Conservation (phyloP, 1,140 invertebrate genomes). For the Brachionus koreanus region DNA sequence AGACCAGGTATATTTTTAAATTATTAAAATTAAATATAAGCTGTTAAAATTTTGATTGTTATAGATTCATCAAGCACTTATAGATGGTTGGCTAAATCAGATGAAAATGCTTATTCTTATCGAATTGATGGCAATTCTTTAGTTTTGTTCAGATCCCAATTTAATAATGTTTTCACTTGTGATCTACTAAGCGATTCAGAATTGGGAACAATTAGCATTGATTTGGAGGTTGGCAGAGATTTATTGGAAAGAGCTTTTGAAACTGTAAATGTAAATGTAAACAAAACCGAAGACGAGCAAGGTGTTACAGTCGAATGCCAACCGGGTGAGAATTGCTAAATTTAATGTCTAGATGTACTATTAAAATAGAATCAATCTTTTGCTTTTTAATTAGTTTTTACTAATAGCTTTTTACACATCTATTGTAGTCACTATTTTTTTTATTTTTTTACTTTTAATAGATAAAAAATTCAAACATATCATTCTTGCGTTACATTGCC, state of each 20-base stretch:
- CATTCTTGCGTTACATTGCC: not conserved
- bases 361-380: slow-evolving; percentile 7
- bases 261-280: slow-evolving; percentile 9
- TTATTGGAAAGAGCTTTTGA: slow-evolving; percentile 5
- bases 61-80: slow-evolving; percentile 32
- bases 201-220: not conserved
- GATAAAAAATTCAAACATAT: slow-evolving; percentile 18
- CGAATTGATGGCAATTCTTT: slow-evolving; percentile 17
- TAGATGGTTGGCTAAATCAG: not conserved
- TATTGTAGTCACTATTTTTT: not conserved
- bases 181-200: not conserved
- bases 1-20: slow-evolving; percentile 13
- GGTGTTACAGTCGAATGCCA: slow-evolving; percentile 8
- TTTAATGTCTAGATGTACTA: slow-evolving; percentile 33
- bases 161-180: not conserved
- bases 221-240: not conserved
- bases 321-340: slow-evolving; percentile 44
- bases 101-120: not conserved
- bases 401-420: not conserved
- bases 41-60: not conserved
- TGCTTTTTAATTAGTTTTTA: not conserved
- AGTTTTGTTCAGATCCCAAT: not conserved
- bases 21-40: not conserved
- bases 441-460: not conserved
- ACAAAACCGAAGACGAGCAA: not conserved